phyloP scores from a whole-genome alignment of 2,888 invertebrate species.

The Fissipunctia ypsillon region DNA sequence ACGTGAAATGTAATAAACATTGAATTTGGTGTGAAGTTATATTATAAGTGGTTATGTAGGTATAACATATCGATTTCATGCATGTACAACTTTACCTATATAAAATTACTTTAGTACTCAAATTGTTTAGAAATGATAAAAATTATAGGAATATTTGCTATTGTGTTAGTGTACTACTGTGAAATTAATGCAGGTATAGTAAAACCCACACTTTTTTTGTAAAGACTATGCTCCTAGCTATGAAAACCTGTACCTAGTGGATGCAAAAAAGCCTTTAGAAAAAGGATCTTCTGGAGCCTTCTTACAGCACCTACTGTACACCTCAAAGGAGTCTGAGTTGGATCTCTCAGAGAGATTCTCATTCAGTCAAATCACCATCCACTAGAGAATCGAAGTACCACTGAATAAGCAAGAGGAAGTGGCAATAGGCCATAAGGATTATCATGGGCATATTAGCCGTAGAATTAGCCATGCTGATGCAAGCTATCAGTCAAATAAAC shows the following conservation, averaged over 20 bases:
- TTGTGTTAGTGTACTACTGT: conserved; percentile 47
- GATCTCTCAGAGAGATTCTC: not conserved
- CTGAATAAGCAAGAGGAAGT: not conserved
- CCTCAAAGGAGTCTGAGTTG: not conserved
- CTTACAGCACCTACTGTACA: too few species aligned
- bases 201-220: not conserved
- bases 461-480: not conserved
- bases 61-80: conserved; percentile 27
- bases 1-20: conserved; percentile 37
- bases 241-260: not conserved
- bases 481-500: not conserved
- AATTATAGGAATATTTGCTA: conserved; percentile 37
- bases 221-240: not conserved
- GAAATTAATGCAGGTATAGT: conserved; percentile 57
- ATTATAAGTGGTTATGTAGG: conserved; percentile 30
- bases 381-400: not conserved
- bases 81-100: conserved; percentile 29
- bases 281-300: not conserved
- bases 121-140: conserved; percentile 44
- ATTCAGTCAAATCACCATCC: not conserved
- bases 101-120: not conserved
- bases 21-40: conserved; percentile 17
- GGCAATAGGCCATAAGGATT: not conserved
- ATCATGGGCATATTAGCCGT: too few species aligned
- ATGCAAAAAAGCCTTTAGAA: not conserved